Evolutionary conservation across 1,140 invertebrate genomes (phyloP).

Genomic region (Macrotrachela quadricornifera): DNA sequence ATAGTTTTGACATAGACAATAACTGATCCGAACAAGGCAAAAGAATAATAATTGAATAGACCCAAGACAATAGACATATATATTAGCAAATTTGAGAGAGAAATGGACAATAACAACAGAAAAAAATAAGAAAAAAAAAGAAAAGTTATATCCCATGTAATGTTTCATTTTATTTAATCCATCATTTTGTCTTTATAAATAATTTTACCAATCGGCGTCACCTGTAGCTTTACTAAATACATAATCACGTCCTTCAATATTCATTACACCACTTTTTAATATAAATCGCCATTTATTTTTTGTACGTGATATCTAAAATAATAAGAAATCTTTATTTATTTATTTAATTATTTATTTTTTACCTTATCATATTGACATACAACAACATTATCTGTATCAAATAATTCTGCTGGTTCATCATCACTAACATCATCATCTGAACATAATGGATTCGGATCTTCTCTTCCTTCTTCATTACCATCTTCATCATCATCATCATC

Average conservation of each 20-base stretch:
- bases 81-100: too few relatives aligned
- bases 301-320: slow-evolving; percentile 63
- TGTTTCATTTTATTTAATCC: too few relatives aligned
- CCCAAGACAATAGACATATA: too few relatives aligned
- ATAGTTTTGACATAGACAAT: too few relatives aligned
- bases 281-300: slow-evolving; percentile 98
- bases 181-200: too few relatives aligned
- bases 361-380: slow-evolving; percentile 87
- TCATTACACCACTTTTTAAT: slow-evolving; percentile 98
- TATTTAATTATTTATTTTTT: background rate
- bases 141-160: too few relatives aligned
- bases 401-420: slow-evolving; percentile 62
- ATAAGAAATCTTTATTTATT: slow-evolving; percentile 4
- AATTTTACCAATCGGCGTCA: slow-evolving; percentile 78
- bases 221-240: slow-evolving; percentile 95
- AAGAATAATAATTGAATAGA: too few relatives aligned
- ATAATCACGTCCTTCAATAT: slow-evolving; percentile 85
- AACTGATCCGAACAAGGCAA: too few relatives aligned
- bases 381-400: slow-evolving; percentile 93
- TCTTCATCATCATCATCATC: slow-evolving; percentile 1
- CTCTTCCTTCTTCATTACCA: background rate
- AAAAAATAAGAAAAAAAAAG: too few relatives aligned
- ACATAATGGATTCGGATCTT: slow-evolving; percentile 55
- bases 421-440: slow-evolving; percentile 68
- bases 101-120: too few relatives aligned